A percentile compares a stretch with the other conserved stretches of the same genome.
phyloP scores from a whole-genome alignment of 2,888 invertebrate species.

The Bellardia pandia region DNA sequence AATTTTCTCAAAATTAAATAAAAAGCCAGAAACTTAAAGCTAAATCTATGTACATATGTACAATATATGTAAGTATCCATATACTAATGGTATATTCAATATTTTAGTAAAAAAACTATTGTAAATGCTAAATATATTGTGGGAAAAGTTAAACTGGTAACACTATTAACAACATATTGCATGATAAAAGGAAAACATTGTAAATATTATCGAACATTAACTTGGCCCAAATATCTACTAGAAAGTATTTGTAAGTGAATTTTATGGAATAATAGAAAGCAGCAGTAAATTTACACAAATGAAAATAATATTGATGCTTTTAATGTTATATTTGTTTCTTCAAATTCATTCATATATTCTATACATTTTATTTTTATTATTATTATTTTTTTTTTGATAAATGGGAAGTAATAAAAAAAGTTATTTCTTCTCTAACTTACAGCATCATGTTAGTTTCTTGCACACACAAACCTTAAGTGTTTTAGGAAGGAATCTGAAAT shows the following conservation, averaged over 20 bases:
- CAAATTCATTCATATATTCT: constrained; percentile 3
- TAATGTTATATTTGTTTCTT: constrained; percentile 25
- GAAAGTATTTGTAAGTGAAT: background rate
- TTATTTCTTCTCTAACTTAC: background rate
- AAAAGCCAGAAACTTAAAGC: too few species aligned
- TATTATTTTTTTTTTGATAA: background rate
- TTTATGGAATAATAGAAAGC: background rate
- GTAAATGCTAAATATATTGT: too few species aligned
- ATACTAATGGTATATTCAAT: too few species aligned
- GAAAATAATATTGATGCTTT: constrained; percentile 25
- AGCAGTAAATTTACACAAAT: constrained; percentile 20
- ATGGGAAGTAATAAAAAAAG: background rate
- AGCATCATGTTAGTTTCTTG: background rate
- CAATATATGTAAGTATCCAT: too few species aligned
- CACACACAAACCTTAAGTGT: background rate
- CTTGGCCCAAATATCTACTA: background rate
- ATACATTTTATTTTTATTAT: background rate
- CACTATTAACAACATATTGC: constrained; percentile 16
- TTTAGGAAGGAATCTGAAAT: background rate
- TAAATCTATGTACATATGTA: too few species aligned
- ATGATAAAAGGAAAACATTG: background rate
- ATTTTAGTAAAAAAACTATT: too few species aligned
- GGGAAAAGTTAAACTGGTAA: too few species aligned
- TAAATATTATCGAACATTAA: constrained; percentile 5
- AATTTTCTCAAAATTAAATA: too few species aligned